Evolutionary conservation across 2,797 vertebrate species (phyloP).

Genomic region (Helicolenus hilgendorfi): DNA sequence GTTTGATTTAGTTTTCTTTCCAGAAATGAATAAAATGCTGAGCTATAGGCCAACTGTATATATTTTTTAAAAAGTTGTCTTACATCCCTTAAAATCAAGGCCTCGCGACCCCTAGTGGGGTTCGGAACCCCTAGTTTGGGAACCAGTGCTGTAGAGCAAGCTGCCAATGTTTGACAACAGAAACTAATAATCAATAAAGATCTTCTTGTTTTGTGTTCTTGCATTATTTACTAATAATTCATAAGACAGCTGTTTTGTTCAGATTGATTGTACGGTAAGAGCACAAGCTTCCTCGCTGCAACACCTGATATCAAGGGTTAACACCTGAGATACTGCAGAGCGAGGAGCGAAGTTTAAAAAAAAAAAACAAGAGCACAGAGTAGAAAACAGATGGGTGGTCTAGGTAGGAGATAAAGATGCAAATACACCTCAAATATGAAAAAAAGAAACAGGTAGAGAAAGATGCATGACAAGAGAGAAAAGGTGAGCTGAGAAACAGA

Average conservation of each 20-base stretch:
- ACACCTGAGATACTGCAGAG: constrained; percentile 16
- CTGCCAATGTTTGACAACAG: not conserved
- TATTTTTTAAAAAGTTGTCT: too few relatives aligned
- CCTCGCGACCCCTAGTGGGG: too few relatives aligned
- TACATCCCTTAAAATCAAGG: too few relatives aligned
- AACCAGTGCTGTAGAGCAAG: too few relatives aligned
- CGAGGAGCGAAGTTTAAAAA: not conserved
- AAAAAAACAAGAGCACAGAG: constrained; percentile 14
- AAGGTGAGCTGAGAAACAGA: constrained; percentile 6
- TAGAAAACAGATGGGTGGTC: constrained; percentile 13
- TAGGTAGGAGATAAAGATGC: not conserved
- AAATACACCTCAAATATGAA: not conserved
- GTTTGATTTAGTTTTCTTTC: too few relatives aligned
- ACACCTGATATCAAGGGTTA: constrained; percentile 14
- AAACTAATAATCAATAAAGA: not conserved
- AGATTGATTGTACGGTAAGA: not conserved
- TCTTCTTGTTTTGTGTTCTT: not conserved
- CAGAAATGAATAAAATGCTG: too few relatives aligned
- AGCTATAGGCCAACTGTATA: too few relatives aligned
- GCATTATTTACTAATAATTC: not conserved
- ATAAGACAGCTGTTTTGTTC: not conserved
- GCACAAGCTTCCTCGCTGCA: constrained; percentile 2
- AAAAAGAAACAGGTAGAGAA: not conserved
- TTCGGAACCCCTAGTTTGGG: too few relatives aligned
- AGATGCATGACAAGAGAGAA: not conserved